Base-by-base conservation (phyloP, 2,888 invertebrate species). In the Noctua comes region DNA sequence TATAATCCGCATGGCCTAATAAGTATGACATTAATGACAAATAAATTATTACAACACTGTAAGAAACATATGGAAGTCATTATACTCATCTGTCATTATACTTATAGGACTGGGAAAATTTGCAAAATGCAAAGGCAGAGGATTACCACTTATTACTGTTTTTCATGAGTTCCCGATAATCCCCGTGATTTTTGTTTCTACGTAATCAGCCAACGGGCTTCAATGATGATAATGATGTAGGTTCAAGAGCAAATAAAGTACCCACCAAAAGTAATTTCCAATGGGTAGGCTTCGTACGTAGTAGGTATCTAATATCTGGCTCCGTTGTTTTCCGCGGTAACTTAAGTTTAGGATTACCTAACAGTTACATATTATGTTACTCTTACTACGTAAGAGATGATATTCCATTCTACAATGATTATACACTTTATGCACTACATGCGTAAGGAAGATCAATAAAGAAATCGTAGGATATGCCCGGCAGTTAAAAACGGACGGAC, bases 41-140 rank as follows among this genome's bases (percentile, higher is more conserved):
- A 80, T 76, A 84, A 84, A 84, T 79, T 57, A 84, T 72, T 72
- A 72, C 48, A 31, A 72, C 79, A 72, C 40, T 74, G 27, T 68
- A 48, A 43, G 51, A 62, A 64, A 79, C 72, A 84, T 64, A 72
- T 84, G 81, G 64, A 64, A 57, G 68, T 43, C 68, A 68, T 73
- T 74, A 70, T 27, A 51, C 36, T 62, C 57, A 62, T 7, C n/a
- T n/a, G 68, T 43, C 68, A 68, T 73, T 74, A 70, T 27, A 51
- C 36, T 62, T 64, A 62, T 7, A 68, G 36, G 36, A 16, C 54
- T 68, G 72, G 36, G 72, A 79, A 82, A 72, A 84, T 65, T 84
- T 16, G 46, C 79, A 68, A 68, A 68, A 72, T 68, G 16, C 27
- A 43, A 72, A 51, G n/a, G 51, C 54, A 24, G 21, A 11, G 46